Evolutionary conservation across 2,888 invertebrate genomes (phyloP).

Genomic region (Zygogramma bicolorata): DNA sequence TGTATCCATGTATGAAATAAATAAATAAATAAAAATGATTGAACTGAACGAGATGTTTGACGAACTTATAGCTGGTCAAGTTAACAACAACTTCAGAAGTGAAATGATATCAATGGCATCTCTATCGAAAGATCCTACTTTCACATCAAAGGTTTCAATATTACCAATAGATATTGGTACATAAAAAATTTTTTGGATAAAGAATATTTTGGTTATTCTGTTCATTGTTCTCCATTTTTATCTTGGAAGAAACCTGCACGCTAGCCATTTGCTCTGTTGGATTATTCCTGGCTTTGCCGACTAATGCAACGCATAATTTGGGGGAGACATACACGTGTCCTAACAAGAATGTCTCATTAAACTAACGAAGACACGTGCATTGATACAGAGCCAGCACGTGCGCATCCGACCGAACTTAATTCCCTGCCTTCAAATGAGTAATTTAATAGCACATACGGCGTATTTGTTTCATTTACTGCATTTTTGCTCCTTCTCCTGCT

Average conservation of each 20-base stretch:
- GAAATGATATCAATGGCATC: too few species aligned
- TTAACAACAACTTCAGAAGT: too few species aligned
- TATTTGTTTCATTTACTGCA: constrained; percentile 37
- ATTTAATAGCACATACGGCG: constrained; percentile 46
- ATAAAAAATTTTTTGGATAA: too few species aligned
- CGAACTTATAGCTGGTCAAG: too few species aligned
- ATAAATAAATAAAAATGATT: too few species aligned
- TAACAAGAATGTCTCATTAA: constrained; percentile 61
- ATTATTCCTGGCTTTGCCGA: constrained; percentile 28
- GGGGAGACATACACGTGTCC: constrained; percentile 58
- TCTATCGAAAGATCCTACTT: too few species aligned
- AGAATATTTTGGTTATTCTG: too few species aligned
- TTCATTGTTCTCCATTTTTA: background rate
- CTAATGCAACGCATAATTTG: constrained; percentile 41
- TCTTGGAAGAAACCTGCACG: background rate
- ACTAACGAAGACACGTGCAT: constrained; percentile 63
- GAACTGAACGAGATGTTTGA: too few species aligned
- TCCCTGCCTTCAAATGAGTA: constrained; percentile 48
- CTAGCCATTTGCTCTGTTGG: background rate
- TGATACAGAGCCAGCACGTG: constrained; percentile 54
- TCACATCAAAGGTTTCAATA: too few species aligned
- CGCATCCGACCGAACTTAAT: constrained; percentile 43
- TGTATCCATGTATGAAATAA: too few species aligned
- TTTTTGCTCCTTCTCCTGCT: constrained; percentile 4
- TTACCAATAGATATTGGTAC: too few species aligned